Base-by-base conservation (phyloP, 2,888 invertebrate genomes). In the Nemoura dubitans region DNA sequence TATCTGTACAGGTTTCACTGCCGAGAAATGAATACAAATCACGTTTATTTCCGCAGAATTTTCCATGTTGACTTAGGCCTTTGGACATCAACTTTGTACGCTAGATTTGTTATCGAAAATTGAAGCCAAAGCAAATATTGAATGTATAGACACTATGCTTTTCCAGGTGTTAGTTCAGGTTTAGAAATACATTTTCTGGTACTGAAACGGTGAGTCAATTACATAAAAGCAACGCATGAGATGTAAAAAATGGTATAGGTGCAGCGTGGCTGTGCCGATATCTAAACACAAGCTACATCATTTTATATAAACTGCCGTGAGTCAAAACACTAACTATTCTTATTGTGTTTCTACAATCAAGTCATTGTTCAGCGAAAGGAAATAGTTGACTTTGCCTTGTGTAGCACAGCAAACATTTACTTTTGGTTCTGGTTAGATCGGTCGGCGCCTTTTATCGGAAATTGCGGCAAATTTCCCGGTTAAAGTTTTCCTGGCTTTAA, bases 401-500 rank as follows among this genome's bases (percentile, higher is more conserved):
- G 14, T 14, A 21, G 59, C 16, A 59, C 14, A 59, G 59, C 59
- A 59, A 59, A 59, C 59, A 59, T 59, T 59, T 59, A 21, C 59
- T 59, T 21, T 21, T 3, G 6, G 59, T 1, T 1, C 59, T 59
- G 59, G 16, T 16, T 59, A 21, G 3, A 59, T 59, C 59, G 59
- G 59, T 21, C 14, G 59, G 59, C 59, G 59, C 59, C 59, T 59
- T 59, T 21, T 59, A 59, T 59, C 59, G 59, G 59, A 59, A 59
- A 59, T 59, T 59, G 59, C 21, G 59, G 59, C 14, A 59, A 59
- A 59, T 59, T 59, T 59, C 2, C 59, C 59, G 59, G 59, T 59
- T 59, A 59, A 59, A 59, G 59, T 59, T 59, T 59, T 59, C 59
- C 14, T 59, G 59, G 59, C 59, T 59, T 59, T 59, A 59, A 59